phyloP scores from a whole-genome alignment of 2,113 vertebrate genomes.

The Nymphicus hollandicus region DNA sequence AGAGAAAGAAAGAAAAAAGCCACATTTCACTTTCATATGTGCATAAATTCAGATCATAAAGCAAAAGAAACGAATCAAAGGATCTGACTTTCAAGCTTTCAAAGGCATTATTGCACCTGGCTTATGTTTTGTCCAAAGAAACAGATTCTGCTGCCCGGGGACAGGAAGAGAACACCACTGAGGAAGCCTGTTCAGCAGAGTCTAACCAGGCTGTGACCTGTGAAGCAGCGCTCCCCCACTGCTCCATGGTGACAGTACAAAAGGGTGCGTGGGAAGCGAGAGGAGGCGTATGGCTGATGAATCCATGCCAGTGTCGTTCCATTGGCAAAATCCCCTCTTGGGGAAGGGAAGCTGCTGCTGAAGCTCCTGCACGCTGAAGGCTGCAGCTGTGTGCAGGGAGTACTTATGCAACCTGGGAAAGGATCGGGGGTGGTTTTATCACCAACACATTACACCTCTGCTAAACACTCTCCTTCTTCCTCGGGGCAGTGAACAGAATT shows the following conservation, averaged over 20 bases:
- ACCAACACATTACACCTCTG: not conserved
- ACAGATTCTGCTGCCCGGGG: not conserved
- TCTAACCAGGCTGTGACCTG: constrained; percentile 11
- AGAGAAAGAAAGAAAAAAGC: not conserved
- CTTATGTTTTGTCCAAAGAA: constrained; percentile 31
- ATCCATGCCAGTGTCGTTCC: constrained; percentile 16
- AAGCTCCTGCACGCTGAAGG: not conserved
- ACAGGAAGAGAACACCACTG: not conserved
- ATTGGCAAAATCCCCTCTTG: not conserved
- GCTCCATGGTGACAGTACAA: constrained; percentile 8
- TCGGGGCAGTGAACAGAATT: not conserved
- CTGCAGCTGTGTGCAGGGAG: constrained; percentile 4
- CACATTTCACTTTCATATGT: not conserved
- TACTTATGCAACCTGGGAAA: constrained; percentile 1
- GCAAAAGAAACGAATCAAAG: constrained; percentile 9
- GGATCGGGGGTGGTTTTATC: not conserved
- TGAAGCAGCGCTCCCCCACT: not conserved
- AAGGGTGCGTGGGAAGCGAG: not conserved
- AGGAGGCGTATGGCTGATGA: not conserved
- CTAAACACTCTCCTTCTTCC: not conserved
- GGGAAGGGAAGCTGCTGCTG: constrained; percentile 6
- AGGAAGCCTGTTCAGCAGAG: not conserved
- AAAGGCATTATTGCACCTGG: constrained; percentile 9
- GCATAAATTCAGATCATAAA: constrained; percentile 46
- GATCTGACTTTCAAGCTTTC: constrained; percentile 26